These are phyloP conservation scores for Caloenas nicobarica DNA, from an alignment of 2,113 vertebrate genomes.

Conservation along the genomic window DNA sequence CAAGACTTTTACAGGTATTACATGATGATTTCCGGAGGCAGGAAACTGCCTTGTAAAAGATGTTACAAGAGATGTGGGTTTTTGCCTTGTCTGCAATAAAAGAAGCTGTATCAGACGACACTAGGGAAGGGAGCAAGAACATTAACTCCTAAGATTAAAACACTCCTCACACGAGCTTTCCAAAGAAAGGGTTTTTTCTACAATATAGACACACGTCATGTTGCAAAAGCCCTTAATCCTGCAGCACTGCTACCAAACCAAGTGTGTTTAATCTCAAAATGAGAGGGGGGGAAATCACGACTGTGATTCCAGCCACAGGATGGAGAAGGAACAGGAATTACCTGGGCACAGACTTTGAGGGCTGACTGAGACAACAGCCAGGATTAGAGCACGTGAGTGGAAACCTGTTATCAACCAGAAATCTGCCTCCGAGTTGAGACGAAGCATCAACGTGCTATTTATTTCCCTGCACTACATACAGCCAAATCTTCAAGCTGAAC, in stretches of 20 bases:
- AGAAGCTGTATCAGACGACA: neutral
- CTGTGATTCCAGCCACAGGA: neutral
- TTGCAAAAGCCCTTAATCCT: neutral
- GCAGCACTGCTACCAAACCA: neutral
- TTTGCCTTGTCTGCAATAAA: neutral
- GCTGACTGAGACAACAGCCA: neutral
- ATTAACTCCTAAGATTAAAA: neutral
- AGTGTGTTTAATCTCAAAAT: neutral
- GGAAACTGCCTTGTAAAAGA: neutral
- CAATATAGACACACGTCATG: accelerated
- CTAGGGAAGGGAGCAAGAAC: neutral
- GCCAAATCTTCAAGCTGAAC: neutral
- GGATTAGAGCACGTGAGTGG: neutral
- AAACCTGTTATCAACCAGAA: neutral
- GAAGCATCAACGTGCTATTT: neutral
- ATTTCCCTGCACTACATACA: accelerated
- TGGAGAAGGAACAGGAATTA: neutral
- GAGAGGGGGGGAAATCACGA: neutral
- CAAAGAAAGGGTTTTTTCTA: neutral
- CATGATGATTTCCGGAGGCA: neutral
- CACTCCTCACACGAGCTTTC: neutral
- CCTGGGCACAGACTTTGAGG: neutral
- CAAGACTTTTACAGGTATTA: neutral
- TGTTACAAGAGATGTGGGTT: neutral
- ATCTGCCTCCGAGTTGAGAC: accelerated